Evolutionary conservation across 2,888 invertebrate species (phyloP).

Genomic region (Troides helena): DNA sequence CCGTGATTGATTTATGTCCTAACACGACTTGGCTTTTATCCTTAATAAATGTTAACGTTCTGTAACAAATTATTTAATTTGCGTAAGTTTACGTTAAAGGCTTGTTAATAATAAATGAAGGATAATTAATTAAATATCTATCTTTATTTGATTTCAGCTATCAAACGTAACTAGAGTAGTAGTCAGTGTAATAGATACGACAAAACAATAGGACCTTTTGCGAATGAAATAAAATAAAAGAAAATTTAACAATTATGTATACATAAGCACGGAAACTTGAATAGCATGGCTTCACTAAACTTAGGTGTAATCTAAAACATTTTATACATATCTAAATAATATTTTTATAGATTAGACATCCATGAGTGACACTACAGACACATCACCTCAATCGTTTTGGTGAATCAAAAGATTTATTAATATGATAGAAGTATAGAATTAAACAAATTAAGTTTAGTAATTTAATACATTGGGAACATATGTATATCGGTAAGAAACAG

Average conservation of each 20-base stretch:
- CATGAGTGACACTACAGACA: no score
- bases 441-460: background rate
- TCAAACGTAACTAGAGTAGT: no score
- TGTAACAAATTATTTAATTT: constrained; percentile 14
- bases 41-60: constrained; percentile 13
- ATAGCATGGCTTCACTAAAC: no score
- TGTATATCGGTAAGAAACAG: background rate
- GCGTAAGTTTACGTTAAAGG: constrained; percentile 1
- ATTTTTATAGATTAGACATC: no score
- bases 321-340: no score
- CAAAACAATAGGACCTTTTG: no score
- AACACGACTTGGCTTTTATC: constrained; percentile 22
- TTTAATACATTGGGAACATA: background rate
- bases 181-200: no score
- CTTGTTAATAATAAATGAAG: background rate
- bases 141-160: no score
- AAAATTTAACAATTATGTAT: no score
- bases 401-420: background rate
- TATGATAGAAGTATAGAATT: background rate
- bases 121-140: background rate
- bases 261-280: no score
- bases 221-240: no score
- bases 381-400: background rate
- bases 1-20: constrained; percentile 22
- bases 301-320: no score